Base-by-base conservation (phyloP, 2,113 vertebrate species). In the Trinectes maculatus region DNA sequence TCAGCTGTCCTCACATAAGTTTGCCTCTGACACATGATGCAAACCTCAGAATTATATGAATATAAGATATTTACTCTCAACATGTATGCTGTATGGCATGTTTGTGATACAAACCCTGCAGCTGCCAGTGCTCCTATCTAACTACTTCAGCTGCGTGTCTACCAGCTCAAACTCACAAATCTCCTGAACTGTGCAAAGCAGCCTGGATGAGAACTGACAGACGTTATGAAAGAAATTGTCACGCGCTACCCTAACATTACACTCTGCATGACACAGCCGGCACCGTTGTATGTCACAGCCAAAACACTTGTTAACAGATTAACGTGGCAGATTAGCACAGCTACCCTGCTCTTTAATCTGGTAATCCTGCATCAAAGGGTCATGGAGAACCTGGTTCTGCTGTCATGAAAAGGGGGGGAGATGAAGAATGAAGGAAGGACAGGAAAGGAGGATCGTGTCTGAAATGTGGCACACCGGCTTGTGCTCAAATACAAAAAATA, bases 291-390 rank as follows among this genome's bases (percentile, higher is more conserved):
- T 74, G 83, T 87, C 83, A 79, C 79, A 55, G 60, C 62, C 54
- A 67, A 85, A 88, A 87, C 77, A 76, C 72, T 85, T 85, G 79
- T 82, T 89, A 87, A 48, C 74, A 89, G 90, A 91, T 90, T 85
- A 90, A 88, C 77, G 70, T 61, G 40, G 46, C 74, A 84, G 79
- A 91, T 90, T 85, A 88, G 63, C 54, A 56, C 73, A 62, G 71
- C 62, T 61, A 74, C 74, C 51, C 74, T 56, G 63, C 79, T 71
- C 69, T 83, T 85, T 87, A 91, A 92, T 91, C 89, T 83, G 68
- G 67, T 90, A 91, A 91, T 87, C 83, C 84, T 64, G 74, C 85
- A 89, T 91, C 89, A 91, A 88, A 91, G 85, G 79, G 82, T 89
- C 79, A 84, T 46, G 59, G 72, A 79, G 84, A 74, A 79, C 16